Evolutionary conservation across 2,113 vertebrate genomes (phyloP), one percentile per base, ranked within the genome.

Genomic region (Mormoops blainvillei): DNA sequence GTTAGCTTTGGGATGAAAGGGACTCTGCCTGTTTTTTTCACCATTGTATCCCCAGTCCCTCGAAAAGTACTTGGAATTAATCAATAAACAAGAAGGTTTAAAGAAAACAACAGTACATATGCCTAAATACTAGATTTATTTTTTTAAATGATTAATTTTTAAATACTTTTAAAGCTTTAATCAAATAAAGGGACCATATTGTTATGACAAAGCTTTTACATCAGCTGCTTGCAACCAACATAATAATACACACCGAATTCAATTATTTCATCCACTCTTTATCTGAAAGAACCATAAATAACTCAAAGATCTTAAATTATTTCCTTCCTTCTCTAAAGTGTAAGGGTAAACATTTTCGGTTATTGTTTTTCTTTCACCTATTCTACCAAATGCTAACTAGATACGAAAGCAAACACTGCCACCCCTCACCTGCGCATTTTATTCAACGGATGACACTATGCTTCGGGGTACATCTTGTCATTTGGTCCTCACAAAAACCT

Each of bases 251-350:
- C 83, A 81, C 56, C 73, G 83, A 95, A 31, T 70, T 91, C 86
- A 94, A 94, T 87, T 76, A 77, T 20, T 84, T 97, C 58, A 96
- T 8, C 41, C n/a, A 85, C 61, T 91, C 87, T 95, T 95, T 73
- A 63, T 68, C 82, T 96, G 52, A 94, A 94, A 95, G 63, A 94
- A 82, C 24, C 67, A 41, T 50, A 91, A 96, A 84, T 96, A 89
- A 94, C 87, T 87, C 65, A 78, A 92, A 86, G 94, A 71, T 73
- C 88, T 96, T 76, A 84, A 93, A 91, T 71, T 80, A 89, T 91
- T 93, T 96, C 58, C 86, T 95, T 94, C 36, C 65, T 88, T 94
- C 78, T 97, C 82, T 89, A 89, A 90, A 94, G 80, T 63, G 38
- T 52, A 94, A 19, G 4, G n/a, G n/a, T 77, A 89, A 87, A 91